A percentile compares a stretch with the other conserved stretches of the same genome.
phyloP scores from a whole-genome alignment of 1,140 invertebrate species.

The Araneus ventricosus region DNA sequence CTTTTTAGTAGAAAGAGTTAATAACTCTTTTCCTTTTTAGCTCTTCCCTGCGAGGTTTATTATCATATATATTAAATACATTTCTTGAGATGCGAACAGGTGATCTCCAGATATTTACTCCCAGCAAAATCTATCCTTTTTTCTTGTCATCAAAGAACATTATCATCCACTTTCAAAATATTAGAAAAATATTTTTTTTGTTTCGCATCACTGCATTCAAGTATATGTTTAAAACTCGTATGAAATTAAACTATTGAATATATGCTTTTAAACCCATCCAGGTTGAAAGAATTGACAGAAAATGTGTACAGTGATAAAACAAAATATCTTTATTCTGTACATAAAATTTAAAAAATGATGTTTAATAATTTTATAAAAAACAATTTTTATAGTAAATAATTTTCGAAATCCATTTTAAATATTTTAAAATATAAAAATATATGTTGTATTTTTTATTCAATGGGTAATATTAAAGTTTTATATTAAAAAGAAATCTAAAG shows the following conservation, averaged over 20 bases:
- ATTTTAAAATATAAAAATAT: too few species aligned
- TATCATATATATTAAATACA: slow-evolving; percentile 75
- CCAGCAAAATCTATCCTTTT: slow-evolving; percentile 54
- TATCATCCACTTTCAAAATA: slow-evolving; percentile 43
- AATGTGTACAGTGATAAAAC: too few species aligned
- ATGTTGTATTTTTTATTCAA: too few species aligned
- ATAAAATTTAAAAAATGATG: too few species aligned
- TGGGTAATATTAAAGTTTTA: too few species aligned
- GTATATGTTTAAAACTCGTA: not conserved
- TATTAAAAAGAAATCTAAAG: too few species aligned
- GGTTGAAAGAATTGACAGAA: too few species aligned
- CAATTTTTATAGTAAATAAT: too few species aligned
- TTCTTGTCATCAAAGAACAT: slow-evolving; percentile 57
- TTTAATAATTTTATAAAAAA: too few species aligned
- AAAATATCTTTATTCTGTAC: too few species aligned
- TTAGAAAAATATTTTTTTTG: not conserved
- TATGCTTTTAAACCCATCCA: not conserved
- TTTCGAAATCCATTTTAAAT: too few species aligned
- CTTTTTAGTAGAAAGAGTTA: slow-evolving; percentile 69
- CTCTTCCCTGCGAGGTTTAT: slow-evolving; percentile 64
- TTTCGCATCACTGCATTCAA: not conserved
- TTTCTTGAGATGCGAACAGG: slow-evolving; percentile 66
- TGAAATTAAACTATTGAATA: not conserved
- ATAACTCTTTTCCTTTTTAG: slow-evolving; percentile 63
- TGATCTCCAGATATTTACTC: slow-evolving; percentile 60